A percentile compares a stretch with the other conserved stretches of the same genome.
phyloP scores from a whole-genome alignment of 64 coral and sea anemone species.

The Stichodactyla helianthus region DNA sequence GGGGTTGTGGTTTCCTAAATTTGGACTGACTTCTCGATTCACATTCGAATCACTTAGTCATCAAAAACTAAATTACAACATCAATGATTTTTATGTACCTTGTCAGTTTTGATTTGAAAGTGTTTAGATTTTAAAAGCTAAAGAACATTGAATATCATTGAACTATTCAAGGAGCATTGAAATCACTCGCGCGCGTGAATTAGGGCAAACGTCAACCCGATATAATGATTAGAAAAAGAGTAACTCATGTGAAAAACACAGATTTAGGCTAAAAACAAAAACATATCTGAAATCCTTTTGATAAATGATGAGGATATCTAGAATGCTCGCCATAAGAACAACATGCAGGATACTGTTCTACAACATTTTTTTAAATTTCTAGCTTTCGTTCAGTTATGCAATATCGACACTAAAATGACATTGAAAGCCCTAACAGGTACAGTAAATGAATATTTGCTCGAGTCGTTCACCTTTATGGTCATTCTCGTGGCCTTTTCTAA shows the following conservation, averaged over 20 bases:
- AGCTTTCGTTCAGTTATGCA: background rate
- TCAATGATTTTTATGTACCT: too few species aligned
- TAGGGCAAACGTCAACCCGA: background rate
- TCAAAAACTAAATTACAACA: too few species aligned
- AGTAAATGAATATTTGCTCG: background rate
- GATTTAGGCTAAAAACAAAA: background rate
- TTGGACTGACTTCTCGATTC: too few species aligned
- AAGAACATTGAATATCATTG: background rate
- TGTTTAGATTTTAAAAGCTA: background rate
- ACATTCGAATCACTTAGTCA: too few species aligned
- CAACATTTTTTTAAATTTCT: background rate
- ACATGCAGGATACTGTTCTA: too few species aligned
- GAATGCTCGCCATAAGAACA: background rate
- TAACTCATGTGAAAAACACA: background rate
- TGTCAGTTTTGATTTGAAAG: background rate
- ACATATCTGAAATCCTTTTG: background rate
- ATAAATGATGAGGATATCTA: background rate
- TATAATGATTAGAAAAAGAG: background rate
- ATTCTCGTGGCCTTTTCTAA: background rate
- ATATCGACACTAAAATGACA: background rate
- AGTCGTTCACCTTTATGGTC: background rate
- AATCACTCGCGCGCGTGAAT: background rate
- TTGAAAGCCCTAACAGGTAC: background rate
- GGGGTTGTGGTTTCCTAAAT: too few species aligned
- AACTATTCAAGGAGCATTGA: background rate